These are phyloP conservation scores for Urocolius indicus DNA, from an alignment of 2,113 vertebrate species.

Conservation along the genomic window DNA sequence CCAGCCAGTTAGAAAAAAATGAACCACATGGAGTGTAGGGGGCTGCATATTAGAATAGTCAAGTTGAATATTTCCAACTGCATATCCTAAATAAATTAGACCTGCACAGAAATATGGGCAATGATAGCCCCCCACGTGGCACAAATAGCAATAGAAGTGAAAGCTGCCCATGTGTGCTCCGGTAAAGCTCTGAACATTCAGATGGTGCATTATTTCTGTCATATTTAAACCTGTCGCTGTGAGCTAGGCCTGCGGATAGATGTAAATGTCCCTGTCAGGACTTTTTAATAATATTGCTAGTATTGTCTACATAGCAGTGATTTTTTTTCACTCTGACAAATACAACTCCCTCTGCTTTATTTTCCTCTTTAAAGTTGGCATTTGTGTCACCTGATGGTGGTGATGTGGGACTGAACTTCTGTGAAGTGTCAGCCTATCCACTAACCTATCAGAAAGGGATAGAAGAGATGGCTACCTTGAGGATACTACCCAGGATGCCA, in stretches of 20 bases:
- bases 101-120: background rate
- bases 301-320: background rate
- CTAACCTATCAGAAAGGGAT: background rate
- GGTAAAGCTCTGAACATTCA: background rate
- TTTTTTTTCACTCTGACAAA: background rate
- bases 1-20: slow-evolving; percentile 57
- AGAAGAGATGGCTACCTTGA: background rate
- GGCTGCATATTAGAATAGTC: slow-evolving; percentile 70
- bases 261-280: background rate
- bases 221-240: background rate
- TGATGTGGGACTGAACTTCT: background rate
- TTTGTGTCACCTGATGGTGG: background rate
- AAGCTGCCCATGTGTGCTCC: background rate
- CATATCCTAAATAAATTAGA: slow-evolving; percentile 64
- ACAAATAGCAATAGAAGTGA: background rate
- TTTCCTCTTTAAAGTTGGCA: background rate
- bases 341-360: background rate
- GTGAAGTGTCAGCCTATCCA: background rate
- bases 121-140: background rate
- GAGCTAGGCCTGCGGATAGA: background rate
- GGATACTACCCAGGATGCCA: rapidly evolving
- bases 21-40: slow-evolving; percentile 40
- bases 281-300: background rate
- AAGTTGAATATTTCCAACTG: slow-evolving; percentile 58
- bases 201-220: background rate